Evolutionary conservation across 2,888 invertebrate genomes (phyloP).

Genomic region (Trissolcus brochymenae): DNA sequence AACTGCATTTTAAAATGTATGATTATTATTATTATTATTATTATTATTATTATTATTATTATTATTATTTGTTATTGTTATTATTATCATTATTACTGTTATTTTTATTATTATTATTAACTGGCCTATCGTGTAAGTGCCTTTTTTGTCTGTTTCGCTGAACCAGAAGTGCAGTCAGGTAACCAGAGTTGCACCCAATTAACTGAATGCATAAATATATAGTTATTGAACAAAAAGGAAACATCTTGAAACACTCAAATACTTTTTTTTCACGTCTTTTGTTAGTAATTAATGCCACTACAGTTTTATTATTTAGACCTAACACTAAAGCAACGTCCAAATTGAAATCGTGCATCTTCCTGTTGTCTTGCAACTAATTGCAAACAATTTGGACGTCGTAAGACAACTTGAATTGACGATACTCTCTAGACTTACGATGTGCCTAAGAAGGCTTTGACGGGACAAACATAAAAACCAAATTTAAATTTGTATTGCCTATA

Average conservation of each 20-base stretch:
- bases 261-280: slow-evolving; percentile 33
- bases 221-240: no score
- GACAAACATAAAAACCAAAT: slow-evolving; percentile 14
- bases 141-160: slow-evolving; percentile 74
- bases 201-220: slow-evolving; percentile 16
- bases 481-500: slow-evolving; percentile 8
- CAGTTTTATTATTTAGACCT: no score
- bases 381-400: slow-evolving; percentile 18
- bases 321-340: slow-evolving; percentile 8
- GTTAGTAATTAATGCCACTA: slow-evolving; percentile 26
- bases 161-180: slow-evolving; percentile 76
- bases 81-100: no score
- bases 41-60: no score
- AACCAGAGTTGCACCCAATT: slow-evolving; percentile 61
- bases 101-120: no score
- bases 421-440: no score
- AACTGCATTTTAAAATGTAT: no score
- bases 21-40: no score
- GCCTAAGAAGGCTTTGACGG: background rate
- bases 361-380: slow-evolving; percentile 31
- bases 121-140: slow-evolving; percentile 61
- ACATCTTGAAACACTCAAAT: slow-evolving; percentile 15
- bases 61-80: no score
- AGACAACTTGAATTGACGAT: no score
- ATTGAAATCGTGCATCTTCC: slow-evolving; percentile 21